phyloP scores from a whole-genome alignment of 2,113 vertebrate species.

The Lichenostomus cassidix region DNA sequence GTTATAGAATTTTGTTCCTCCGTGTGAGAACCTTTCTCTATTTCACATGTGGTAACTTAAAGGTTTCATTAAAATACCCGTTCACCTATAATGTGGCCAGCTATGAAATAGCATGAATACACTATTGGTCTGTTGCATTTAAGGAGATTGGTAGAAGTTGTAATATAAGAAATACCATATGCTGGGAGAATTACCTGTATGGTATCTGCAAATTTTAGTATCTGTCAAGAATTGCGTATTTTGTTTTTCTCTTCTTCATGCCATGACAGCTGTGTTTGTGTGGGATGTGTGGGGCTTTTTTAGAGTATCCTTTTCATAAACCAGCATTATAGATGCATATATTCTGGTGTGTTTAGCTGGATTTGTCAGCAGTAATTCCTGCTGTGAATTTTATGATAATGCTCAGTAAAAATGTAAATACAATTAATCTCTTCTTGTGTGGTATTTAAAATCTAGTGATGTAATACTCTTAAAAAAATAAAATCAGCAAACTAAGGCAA shows the following conservation, averaged over 20 bases:
- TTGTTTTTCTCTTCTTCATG: not conserved
- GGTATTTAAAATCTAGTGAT: not conserved
- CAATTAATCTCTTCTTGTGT: not conserved
- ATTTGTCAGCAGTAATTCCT: not conserved
- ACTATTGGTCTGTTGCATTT: not conserved
- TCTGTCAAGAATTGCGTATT: rapidly evolving
- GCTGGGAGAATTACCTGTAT: not conserved
- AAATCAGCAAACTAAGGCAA: not conserved
- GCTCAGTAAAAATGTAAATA: not conserved
- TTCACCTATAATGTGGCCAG: not conserved
- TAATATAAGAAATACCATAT: not conserved
- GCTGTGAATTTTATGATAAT: not conserved
- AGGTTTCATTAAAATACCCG: not conserved
- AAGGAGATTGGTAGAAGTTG: not conserved
- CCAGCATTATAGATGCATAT: not conserved
- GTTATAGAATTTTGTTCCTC: not conserved
- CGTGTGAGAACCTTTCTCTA: not conserved
- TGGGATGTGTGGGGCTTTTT: rapidly evolving
- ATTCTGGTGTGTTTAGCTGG: not conserved
- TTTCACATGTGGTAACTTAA: not conserved
- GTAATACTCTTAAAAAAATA: not conserved
- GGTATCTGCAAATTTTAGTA: not conserved
- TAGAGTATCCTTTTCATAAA: not conserved
- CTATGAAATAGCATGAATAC: not conserved
- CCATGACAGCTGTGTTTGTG: not conserved